phyloP scores from a whole-genome alignment of 2,888 invertebrate species.

The Dysmachus trigonus region DNA sequence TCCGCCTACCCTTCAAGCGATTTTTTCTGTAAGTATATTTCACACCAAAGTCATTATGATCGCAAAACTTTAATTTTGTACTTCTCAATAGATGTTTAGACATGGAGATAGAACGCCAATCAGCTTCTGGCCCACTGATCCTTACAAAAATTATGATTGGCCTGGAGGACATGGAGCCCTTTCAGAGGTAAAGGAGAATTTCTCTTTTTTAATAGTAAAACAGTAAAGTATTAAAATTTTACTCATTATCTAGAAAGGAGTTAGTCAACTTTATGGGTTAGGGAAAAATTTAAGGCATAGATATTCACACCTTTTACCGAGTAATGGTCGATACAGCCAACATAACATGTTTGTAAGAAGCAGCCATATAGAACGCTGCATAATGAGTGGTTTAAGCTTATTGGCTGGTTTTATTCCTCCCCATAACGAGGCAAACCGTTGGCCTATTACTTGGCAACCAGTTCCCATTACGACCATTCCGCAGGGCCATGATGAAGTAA shows the following conservation, averaged over 20 bases:
- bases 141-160: slow-evolving; percentile 28
- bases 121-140: background rate
- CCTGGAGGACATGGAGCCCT: slow-evolving; percentile 9
- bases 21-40: background rate
- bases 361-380: slow-evolving; percentile 83
- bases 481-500: slow-evolving; percentile 72
- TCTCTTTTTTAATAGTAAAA: background rate
- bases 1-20: background rate
- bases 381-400: slow-evolving; percentile 80
- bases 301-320: slow-evolving; percentile 74
- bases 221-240: too few species aligned
- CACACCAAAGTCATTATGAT: background rate
- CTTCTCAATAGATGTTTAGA: slow-evolving; percentile 16
- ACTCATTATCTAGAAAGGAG: slow-evolving; percentile 71
- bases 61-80: background rate
- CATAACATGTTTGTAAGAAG: slow-evolving; percentile 73
- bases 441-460: slow-evolving; percentile 23
- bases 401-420: slow-evolving; percentile 23
- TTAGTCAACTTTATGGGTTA: slow-evolving; percentile 76
- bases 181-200: background rate
- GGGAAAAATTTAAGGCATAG: slow-evolving; percentile 76
- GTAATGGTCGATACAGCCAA: slow-evolving; percentile 68
- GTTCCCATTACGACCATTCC: slow-evolving; percentile 67
- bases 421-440: background rate
- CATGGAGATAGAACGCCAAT: slow-evolving; percentile 35